Evolutionary conservation across 2,113 vertebrate genomes (phyloP).

Genomic region (Toxostoma redivivum): DNA sequence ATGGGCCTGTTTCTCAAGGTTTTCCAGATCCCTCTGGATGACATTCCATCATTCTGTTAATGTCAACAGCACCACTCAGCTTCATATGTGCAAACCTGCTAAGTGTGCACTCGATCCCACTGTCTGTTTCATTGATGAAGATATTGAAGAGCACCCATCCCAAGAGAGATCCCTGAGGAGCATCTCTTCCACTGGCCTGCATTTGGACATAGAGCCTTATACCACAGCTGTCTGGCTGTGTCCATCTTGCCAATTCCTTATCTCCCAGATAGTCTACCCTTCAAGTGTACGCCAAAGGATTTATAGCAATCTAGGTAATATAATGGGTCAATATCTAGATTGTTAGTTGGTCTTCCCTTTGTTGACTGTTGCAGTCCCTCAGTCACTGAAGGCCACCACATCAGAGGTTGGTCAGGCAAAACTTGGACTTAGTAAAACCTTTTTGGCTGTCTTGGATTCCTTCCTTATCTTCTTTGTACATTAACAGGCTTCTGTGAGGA

Average conservation of each 20-base stretch:
- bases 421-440: neutral
- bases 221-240: neutral
- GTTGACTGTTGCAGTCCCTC: neutral
- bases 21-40: neutral
- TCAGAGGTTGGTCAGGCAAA: neutral
- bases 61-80: neutral
- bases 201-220: neutral
- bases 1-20: neutral
- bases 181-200: neutral
- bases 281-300: neutral
- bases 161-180: neutral
- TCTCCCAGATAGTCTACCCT: neutral
- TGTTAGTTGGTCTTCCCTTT: neutral
- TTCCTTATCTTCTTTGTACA: neutral
- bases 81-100: neutral
- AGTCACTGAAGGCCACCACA: neutral
- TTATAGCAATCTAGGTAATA: neutral
- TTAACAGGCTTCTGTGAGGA: neutral
- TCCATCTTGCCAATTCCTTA: neutral
- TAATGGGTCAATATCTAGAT: neutral
- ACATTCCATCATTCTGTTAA: neutral
- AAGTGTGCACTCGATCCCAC: neutral
- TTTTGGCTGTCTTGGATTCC: neutral
- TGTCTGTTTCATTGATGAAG: neutral
- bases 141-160: neutral